Conservation (phyloP, 2,797 vertebrate genomes). For the Adrianichthys oophorus region DNA sequence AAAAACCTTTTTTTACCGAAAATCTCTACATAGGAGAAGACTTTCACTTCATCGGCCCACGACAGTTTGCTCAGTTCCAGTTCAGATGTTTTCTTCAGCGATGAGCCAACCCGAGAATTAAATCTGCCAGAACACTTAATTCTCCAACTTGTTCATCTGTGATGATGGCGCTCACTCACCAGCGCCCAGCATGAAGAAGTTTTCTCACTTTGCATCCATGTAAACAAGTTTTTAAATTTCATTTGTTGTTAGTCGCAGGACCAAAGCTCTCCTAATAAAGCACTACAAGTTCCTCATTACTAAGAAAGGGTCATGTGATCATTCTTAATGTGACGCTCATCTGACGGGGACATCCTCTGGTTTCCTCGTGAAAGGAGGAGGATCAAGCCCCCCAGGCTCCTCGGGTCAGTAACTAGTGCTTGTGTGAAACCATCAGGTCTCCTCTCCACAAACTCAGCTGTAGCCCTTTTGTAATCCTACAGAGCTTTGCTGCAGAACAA, state of each 20-base stretch:
- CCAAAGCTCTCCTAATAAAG: conserved; percentile 8
- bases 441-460: conserved; percentile 1
- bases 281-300: not conserved
- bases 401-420: too few species aligned
- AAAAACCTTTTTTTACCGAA: conserved; percentile 13
- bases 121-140: not conserved
- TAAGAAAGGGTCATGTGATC: conserved; percentile 3
- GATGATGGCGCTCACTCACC: not conserved
- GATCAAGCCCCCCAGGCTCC: conserved; percentile 5
- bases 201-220: not conserved
- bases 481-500: not conserved
- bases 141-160: not conserved
- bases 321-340: conserved; percentile 1
- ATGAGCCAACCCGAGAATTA: not conserved
- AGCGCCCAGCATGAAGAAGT: not conserved
- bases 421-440: not conserved
- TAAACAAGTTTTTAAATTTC: too few species aligned
- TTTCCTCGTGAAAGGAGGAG: not conserved
- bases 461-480: not conserved
- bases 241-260: not conserved
- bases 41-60: conserved; percentile 5
- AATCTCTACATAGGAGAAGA: conserved; percentile 3
- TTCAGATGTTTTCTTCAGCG: not conserved
- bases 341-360: conserved; percentile 6
- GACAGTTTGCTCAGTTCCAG: not conserved